These are phyloP conservation scores for Cyanoliseus patagonus DNA, from an alignment of 2,113 vertebrate species.

Conservation along the genomic window DNA sequence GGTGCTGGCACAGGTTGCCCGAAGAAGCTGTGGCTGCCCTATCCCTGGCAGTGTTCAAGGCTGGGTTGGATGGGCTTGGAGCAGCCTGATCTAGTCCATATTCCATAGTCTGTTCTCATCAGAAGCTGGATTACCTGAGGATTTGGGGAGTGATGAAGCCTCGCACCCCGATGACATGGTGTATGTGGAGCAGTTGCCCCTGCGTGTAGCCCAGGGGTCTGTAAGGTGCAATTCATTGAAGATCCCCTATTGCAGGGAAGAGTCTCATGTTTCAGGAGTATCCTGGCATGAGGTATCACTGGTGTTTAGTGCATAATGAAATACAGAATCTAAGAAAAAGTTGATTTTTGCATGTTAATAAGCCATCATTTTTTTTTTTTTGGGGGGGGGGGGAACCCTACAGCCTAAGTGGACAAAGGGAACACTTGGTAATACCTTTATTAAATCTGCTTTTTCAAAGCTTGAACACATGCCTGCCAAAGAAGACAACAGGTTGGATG, in stretches of 20 bases:
- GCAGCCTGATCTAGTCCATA: neutral
- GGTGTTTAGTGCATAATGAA: neutral
- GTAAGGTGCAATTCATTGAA: rapidly evolving
- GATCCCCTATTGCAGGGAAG: neutral
- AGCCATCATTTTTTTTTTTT: neutral
- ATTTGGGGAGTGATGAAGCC: rapidly evolving
- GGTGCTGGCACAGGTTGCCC: neutral
- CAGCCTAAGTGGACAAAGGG: neutral
- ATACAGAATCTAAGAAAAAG: neutral
- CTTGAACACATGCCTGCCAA: neutral
- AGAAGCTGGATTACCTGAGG: neutral
- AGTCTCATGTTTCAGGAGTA: neutral
- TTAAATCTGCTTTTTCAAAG: neutral
- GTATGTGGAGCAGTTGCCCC: neutral
- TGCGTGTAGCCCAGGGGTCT: rapidly evolving
- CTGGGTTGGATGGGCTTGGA: neutral
- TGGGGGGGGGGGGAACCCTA: neutral
- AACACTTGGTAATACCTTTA: neutral
- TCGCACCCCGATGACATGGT: too few species aligned
- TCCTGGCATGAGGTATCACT: neutral
- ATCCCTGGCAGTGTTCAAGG: neutral
- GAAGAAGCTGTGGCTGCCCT: neutral
- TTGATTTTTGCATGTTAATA: neutral
- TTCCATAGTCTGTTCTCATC: neutral
- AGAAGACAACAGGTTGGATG: neutral